Conservation (phyloP, 1,140 invertebrate species). For the Achroia grisella region DNA sequence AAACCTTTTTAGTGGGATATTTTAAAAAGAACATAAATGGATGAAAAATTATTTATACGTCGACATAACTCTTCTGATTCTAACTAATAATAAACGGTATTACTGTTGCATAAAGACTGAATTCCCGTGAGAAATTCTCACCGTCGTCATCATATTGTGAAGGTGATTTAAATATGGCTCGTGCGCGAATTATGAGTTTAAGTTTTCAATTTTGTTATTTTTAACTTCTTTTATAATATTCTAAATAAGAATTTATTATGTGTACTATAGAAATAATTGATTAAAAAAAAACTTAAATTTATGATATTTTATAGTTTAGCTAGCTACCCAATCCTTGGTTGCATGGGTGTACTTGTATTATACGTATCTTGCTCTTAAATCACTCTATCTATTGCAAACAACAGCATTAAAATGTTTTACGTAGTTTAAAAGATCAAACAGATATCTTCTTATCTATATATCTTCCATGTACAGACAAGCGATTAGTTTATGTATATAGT, state of each 20-base stretch:
- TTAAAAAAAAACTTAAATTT: background rate
- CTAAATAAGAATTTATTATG: background rate
- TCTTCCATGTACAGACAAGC: too few relatives aligned
- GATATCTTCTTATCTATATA: too few relatives aligned
- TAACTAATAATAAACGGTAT: background rate
- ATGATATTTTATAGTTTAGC: too few relatives aligned
- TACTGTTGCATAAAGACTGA: constrained; percentile 6
- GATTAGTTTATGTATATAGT: too few relatives aligned
- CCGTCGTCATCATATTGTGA: constrained; percentile 6
- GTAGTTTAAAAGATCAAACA: too few relatives aligned
- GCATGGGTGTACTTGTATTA: too few relatives aligned
- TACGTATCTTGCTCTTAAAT: too few relatives aligned
- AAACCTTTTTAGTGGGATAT: background rate
- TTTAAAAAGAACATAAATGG: constrained; percentile 7
- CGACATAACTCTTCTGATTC: constrained; percentile 1
- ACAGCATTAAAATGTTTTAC: too few relatives aligned
- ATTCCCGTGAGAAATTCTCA: constrained; percentile 16
- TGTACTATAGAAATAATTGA: constrained; percentile 3
- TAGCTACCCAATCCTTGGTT: too few relatives aligned
- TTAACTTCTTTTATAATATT: background rate
- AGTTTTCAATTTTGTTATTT: too few relatives aligned
- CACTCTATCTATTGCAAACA: too few relatives aligned
- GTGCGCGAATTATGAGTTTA: constrained; percentile 4
- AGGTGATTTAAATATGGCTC: constrained; percentile 13
- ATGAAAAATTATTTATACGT: constrained; percentile 14